phyloP scores from a whole-genome alignment of 2,888 invertebrate species.

The Epirrhoe tristata region DNA sequence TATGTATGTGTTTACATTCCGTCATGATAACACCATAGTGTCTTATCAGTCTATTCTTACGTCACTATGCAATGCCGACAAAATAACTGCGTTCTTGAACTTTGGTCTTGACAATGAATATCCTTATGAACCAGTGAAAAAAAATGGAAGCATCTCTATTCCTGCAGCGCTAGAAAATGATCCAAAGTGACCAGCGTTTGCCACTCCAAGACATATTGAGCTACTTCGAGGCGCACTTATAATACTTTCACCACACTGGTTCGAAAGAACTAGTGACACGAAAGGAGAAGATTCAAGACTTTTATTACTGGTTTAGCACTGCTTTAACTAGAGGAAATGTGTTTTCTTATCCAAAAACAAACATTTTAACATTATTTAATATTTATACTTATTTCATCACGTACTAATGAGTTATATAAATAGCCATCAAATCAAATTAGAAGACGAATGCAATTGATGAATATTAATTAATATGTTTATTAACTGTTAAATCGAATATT shows the following conservation, averaged over 20 bases:
- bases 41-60: constrained; percentile 45
- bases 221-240: no score
- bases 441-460: constrained; percentile 14
- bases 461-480: constrained; percentile 17
- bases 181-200: no score
- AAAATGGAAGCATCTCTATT: no score
- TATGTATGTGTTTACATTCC: constrained; percentile 8
- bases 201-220: no score
- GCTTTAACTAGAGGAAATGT: no score
- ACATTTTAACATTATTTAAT: not conserved
- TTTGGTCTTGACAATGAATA: constrained; percentile 46
- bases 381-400: not conserved
- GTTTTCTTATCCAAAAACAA: not conserved
- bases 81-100: constrained; percentile 37
- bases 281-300: no score
- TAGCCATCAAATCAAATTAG: constrained; percentile 13
- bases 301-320: no score
- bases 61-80: constrained; percentile 33
- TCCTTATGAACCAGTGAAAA: not conserved
- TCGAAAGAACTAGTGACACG: no score
- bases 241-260: no score
- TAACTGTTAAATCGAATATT: constrained; percentile 14
- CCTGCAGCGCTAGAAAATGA: no score
- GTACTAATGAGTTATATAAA: constrained; percentile 3
- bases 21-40: constrained; percentile 24